Evolutionary conservation across 2,797 vertebrate species (phyloP), one percentile per base, ranked within the genome.

Genomic region (Crax fasciolata): DNA sequence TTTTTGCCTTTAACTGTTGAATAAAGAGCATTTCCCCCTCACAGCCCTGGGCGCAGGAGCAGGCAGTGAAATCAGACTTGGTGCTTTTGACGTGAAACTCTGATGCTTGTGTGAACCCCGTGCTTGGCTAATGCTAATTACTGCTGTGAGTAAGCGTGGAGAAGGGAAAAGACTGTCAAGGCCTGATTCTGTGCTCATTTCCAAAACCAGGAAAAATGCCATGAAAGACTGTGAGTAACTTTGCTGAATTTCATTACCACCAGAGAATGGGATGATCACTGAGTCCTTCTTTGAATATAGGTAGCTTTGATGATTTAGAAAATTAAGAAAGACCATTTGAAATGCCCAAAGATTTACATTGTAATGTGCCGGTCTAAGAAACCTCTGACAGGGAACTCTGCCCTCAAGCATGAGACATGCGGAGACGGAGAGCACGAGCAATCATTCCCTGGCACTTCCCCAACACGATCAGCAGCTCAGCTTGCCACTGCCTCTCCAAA

Each of bases 161-260:
- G 80, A 77, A 90, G 55, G 71, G n/a, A 73, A 79, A 76, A 67
- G 52, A 55, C 84, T 66, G 48, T 21, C 39, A 49, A 46, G 43
- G 41, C 27, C 61, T 80, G 48, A 86, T 68, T 81, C 66, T 94
- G 83, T 62, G 87, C 90, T 84, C 51, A 43, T 72, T 89, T 75
- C 48, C 73, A 84, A 83, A 90, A 76, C 38, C 17, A 19, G 44
- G 43, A 43, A 85, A 87, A 92, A 70, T 11, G 43, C 72, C 58
- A 48, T 3, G 13, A 68, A 93, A 87, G 62, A 11, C 70, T 86
- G 65, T 6, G 9, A 8, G 65, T 6, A 8, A 8, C 3, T 21
- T 38, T 78, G 44, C 70, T 89, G 84, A 83, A 81, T 91, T 62
- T 72, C 6, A 4, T 75, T 66, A 41, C 27, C 63, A 51, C 30